Evolutionary conservation across 2,113 vertebrate genomes (phyloP), one percentile per base, ranked within the genome.

Genomic region (Cebus imitator): DNA sequence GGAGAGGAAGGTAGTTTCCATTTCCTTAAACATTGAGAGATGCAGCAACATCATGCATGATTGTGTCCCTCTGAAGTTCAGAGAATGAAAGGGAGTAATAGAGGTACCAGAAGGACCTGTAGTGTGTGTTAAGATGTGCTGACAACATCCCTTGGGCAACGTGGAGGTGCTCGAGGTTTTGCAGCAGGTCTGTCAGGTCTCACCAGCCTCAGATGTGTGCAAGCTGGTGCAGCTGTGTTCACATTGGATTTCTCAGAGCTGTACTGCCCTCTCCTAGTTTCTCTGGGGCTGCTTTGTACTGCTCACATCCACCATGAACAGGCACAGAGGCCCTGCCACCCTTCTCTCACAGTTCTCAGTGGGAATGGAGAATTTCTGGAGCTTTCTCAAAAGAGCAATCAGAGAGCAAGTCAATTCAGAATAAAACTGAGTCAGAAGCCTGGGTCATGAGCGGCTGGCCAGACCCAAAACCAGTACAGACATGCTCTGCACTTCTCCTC

Each of bases 51-150:
- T 72, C n/a, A 21, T 43, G 5, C 25, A 40, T 40, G 21, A 73
- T 6, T 40, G 9, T 73, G 21, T 73, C 11, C 21, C 40, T 72
- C 72, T 25, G 4, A 73, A 73, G 55, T 11, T 21, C 30, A 45
- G 72, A n/a, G 30, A 8, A 14, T 64, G 7, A 32, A 80, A 55
- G 11, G 27, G 27, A 64, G 72, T 1, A 23, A 17, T 2, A 27
- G 52, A 8, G 58, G 35, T 25, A 27, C 75, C 89, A 17, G 11
- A 16, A 43, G 32, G 48, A 79, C 20, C 37, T 43, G 20, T 1
- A 2, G 20, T 10, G 17, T 18, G 3, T 3, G 18, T 1, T 32
- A 14, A 14, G 12, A 40, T 2, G 35, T 55, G 27, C 17, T 21
- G 18, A 40, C 10, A 1, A 23, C 76, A 32, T 23, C 61, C 11